Evolutionary conservation across 2,797 vertebrate genomes (phyloP), one percentile per base, ranked within the genome.

Genomic region (Podarcis siculus): DNA sequence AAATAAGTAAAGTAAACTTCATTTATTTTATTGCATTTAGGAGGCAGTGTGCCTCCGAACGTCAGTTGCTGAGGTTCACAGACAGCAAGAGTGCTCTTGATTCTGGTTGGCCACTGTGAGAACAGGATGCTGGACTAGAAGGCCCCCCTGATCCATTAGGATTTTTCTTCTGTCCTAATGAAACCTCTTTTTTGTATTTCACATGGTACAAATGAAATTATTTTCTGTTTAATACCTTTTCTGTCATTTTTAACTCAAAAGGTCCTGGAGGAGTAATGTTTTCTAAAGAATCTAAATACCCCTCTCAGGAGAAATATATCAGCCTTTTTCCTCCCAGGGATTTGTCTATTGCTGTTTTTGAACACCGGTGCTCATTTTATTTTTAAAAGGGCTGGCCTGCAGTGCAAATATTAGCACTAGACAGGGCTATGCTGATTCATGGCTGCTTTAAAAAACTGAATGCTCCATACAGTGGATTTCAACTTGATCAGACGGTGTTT

Each of bases 391-490:
- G 12, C 5, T 0, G 1, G 79, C 64, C 55, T 7, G 21, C 0
- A 21, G 32, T 17, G 86, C 45, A 17, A 8, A 8, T 83, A 76
- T 61, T 66, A 8, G 0, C 0, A 0, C 9, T 0, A 15, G 5
- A 1, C 0, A 0, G 79, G n/a, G 19, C 49, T 73, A 0, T 15
- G 10, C 1, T 13, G 15, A 0, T 8, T 0, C 0, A 2, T 0
- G 83, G 17, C 39, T 9, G 0, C 7, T 6, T 73, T 17, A 8
- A 1, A 89, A 61, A 13, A 72, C 84, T 69, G 0, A 0, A 15
- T 0, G 7, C 1, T 76, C 0, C 55, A 3, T 61, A 39, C n/a
- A 32, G 79, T 0, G 1, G 64, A 86, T 66, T 87, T 10, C 0
- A 82, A 86, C 0, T 4, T n/a, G 0, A 89, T 21, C 72, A 0